Evolutionary conservation across 2,113 vertebrate genomes (phyloP).

Genomic region (Anser cygnoides): DNA sequence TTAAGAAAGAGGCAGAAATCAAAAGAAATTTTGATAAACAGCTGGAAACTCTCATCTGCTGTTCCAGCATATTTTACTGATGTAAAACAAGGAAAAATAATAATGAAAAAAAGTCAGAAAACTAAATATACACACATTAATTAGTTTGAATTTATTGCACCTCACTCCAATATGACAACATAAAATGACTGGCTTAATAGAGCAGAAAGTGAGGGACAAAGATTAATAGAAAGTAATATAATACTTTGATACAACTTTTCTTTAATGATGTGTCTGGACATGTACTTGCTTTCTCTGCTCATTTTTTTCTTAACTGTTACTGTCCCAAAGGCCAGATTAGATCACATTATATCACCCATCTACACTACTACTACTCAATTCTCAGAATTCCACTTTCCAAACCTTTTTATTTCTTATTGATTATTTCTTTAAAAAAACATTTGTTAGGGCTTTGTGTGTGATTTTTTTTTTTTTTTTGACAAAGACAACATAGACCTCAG

Average conservation of each 20-base stretch:
- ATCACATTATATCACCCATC: neutral
- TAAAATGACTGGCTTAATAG: neutral
- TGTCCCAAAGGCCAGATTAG: neutral
- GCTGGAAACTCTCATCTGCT: neutral
- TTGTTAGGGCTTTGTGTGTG: rapidly evolving
- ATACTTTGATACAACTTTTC: neutral
- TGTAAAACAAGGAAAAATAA: neutral
- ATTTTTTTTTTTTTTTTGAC: neutral
- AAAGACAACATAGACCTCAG: neutral
- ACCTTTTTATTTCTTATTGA: neutral
- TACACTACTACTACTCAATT: neutral
- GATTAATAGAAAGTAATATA: neutral
- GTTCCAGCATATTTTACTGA: neutral
- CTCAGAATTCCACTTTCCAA: neutral
- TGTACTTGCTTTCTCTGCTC: neutral
- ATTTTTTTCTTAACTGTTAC: neutral
- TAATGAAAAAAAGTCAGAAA: neutral
- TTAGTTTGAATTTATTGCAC: neutral
- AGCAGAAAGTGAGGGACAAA: neutral
- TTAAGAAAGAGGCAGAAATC: neutral
- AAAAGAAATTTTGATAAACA: conserved; percentile 27
- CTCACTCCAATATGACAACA: neutral
- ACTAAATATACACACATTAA: neutral
- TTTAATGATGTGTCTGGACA: neutral
- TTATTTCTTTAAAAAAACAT: neutral